Evolutionary conservation across 1,140 invertebrate genomes (phyloP).

Genomic region (Drosophila varians): DNA sequence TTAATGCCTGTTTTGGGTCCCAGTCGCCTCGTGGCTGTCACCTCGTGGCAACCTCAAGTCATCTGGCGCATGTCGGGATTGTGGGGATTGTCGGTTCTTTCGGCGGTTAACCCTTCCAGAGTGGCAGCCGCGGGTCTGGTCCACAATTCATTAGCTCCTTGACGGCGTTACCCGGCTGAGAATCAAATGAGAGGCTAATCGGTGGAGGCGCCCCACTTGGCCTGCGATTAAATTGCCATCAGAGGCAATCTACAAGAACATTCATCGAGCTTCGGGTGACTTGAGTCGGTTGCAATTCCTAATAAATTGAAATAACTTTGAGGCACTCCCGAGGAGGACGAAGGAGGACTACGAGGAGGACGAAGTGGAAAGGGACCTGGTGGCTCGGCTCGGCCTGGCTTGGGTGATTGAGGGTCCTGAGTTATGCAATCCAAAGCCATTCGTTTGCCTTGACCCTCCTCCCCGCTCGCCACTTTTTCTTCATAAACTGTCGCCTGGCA

Average conservation of each 20-base stretch:
- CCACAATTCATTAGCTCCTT: constrained; percentile 9
- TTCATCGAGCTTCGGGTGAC: constrained; percentile 18
- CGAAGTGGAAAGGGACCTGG: too few species aligned
- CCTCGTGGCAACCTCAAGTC: constrained; percentile 41
- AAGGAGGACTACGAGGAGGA: too few species aligned
- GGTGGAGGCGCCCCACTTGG: neutral
- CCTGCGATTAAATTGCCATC: constrained; percentile 12
- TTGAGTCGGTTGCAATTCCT: constrained; percentile 16
- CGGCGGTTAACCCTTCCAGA: constrained; percentile 1
- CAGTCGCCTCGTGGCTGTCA: constrained; percentile 34
- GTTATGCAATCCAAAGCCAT: constrained; percentile 42
- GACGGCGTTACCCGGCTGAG: neutral
- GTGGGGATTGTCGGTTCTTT: constrained; percentile 15
- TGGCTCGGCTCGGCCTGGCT: neutral
- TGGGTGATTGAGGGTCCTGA: neutral
- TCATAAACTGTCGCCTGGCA: constrained; percentile 9
- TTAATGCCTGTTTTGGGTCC: constrained; percentile 36
- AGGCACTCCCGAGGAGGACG: constrained; percentile 4
- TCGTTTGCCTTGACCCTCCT: constrained; percentile 2
- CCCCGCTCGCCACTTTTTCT: neutral
- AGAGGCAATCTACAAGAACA: constrained; percentile 8
- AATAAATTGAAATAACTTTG: constrained; percentile 30
- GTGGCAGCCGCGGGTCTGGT: neutral
- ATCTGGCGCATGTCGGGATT: constrained; percentile 39
- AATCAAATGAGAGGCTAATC: neutral